Evolutionary conservation across 2,888 invertebrate genomes (phyloP), one percentile per base, ranked within the genome.

Genomic region (Hyalella azteca): DNA sequence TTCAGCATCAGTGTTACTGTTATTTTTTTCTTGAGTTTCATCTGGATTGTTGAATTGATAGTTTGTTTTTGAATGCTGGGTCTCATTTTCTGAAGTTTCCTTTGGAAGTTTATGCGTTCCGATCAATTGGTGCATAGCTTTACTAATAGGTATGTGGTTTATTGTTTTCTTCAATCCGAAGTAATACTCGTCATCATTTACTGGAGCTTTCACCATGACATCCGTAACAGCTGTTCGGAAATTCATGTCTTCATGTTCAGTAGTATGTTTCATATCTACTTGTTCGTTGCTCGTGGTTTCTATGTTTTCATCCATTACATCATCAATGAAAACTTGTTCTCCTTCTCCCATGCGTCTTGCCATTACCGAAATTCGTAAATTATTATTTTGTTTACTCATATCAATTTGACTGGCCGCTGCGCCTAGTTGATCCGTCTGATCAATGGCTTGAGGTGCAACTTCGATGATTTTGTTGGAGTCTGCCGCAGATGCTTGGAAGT

Each of bases 341-440:
- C 66, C 66, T 66, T 66, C 66, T 15, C 66, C 66, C 66, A 66
- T 66, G 29, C 66, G 66, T 19, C 66, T 22, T 32, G 66, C 66
- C 7, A 66, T 11, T 5, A 66, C 3, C n/a, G 66, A 66, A 32
- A 66, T n/a, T 11, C 36, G 13, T 29, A 66, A 22, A 4, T 29
- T 59, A 7, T 66, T 36, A n/a, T n/a, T n/a, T n/a, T n/a, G n/a
- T n/a, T n/a, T n/a, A n/a, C n/a, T n/a, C n/a, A n/a, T n/a, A n/a
- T n/a, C n/a, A n/a, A n/a, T n/a, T n/a, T n/a, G n/a, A n/a, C n/a
- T n/a, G n/a, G n/a, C n/a, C n/a, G n/a, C n/a, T n/a, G n/a, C n/a
- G n/a, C n/a, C n/a, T n/a, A n/a, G n/a, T 26, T 54, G 54, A 54
- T 54, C 26, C 29, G 5, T 36, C 36, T 66, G 22, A 19, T 32